Percentiles rank a stretch among this genome's conserved stretches.
Conservation (phyloP, 2,888 invertebrate genomes). For the Andrena dorsata region DNA sequence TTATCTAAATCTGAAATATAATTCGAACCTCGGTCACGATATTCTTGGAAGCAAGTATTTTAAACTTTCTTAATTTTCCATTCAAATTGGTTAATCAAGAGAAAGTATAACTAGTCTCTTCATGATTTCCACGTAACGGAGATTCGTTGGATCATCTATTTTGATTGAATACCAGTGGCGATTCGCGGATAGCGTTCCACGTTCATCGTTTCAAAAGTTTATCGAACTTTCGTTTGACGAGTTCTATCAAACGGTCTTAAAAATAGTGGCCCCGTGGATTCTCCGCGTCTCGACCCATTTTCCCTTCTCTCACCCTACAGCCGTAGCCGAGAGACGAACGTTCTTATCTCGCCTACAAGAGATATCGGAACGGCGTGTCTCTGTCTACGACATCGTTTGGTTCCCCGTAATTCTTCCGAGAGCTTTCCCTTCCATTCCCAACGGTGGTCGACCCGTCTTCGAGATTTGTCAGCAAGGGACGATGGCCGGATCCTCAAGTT, state of each 20-base stretch:
- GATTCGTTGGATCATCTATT: too few species aligned
- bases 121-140: too few species aligned
- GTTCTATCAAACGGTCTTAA: slow-evolving; percentile 6
- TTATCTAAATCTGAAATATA: too few species aligned
- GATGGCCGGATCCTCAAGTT: slow-evolving; percentile 51
- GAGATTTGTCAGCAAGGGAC: slow-evolving; percentile 78
- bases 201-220: background rate
- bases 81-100: too few species aligned
- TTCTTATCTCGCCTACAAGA: slow-evolving; percentile 76
- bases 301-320: slow-evolving; percentile 10
- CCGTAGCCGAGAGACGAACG: slow-evolving; percentile 50
- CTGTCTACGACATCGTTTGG: slow-evolving; percentile 78
- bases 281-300: slow-evolving; percentile 36
- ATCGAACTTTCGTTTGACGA: background rate
- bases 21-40: too few species aligned
- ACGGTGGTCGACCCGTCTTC: slow-evolving; percentile 74
- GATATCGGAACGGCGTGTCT: slow-evolving; percentile 75
- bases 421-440: slow-evolving; percentile 75
- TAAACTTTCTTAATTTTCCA: too few species aligned
- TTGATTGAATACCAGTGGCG: too few species aligned
- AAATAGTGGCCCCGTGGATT: slow-evolving; percentile 35
- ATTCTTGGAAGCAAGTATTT: too few species aligned
- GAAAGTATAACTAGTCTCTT: too few species aligned
- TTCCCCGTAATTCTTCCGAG: slow-evolving; percentile 77
- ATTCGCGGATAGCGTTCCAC: background rate